Evolutionary conservation across 2,888 invertebrate genomes (phyloP), one percentile per base, ranked within the genome.

Genomic region (Cacoxenus indagator): DNA sequence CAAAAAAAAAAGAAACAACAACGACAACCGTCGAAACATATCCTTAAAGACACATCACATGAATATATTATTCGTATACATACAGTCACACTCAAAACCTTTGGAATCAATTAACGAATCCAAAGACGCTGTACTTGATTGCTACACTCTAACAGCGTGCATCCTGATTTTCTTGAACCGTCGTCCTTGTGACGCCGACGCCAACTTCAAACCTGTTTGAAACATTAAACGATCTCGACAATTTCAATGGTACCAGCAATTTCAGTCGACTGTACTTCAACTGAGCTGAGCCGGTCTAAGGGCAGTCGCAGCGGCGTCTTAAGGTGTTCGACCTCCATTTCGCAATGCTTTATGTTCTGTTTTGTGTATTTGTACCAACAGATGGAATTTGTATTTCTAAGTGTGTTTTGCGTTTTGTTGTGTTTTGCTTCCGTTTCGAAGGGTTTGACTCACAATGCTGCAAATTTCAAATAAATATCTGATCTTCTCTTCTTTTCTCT

Each of bases 141-240:
- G 8, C 9, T 2, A 37, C 37, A 14, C 37, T 11, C 37, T 8
- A 37, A 11, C 37, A 37, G 37, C 37, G 14, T 11, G 37, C 14
- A 37, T 37, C 37, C 37, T 37, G 8, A 14, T 11, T 37, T 14
- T 8, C 37, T n/a, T 37, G 37, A 37, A 11, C 37, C 37, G 37
- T 37, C 37, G 37, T 48, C 48, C 48, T 48, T 9, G 24, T 24
- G 54, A 54, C 6, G 26, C 2, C 17, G 24, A 22, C 54, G 24
- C 54, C 54, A 54, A 54, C 54, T 22, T 24, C 54, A 54, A 54
- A 54, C 54, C 54, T 54, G 54, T 54, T 54, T 24, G 54, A 3
- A 8, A 24, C 37, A 14, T 11, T n/a, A 8, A 8, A 24, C 14
- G 8, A 22, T 24, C 24, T 48, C 48, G 48, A 17, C 22, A 9